Evolutionary conservation across 2,797 vertebrate genomes (phyloP).

Genomic region (Aselliscus stoliczkanus): DNA sequence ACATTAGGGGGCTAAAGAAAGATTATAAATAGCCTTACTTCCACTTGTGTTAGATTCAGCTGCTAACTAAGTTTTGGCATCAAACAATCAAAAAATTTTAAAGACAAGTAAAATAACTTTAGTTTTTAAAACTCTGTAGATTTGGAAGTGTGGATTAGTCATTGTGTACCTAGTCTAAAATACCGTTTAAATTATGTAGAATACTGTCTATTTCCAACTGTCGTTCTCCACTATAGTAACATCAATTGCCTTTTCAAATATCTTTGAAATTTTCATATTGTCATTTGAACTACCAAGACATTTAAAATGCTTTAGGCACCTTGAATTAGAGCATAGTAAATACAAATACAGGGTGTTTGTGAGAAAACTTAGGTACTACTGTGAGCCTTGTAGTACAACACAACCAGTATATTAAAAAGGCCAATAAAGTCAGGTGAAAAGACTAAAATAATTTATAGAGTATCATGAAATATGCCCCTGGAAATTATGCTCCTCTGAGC

Average conservation of each 20-base stretch:
- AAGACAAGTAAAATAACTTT: neutral
- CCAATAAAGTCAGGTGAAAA: conserved; percentile 5
- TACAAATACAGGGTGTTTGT: neutral
- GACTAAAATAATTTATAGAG: conserved; percentile 29
- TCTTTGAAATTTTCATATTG: neutral
- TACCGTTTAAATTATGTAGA: neutral
- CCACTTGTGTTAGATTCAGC: neutral
- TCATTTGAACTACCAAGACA: neutral
- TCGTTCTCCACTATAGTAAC: neutral
- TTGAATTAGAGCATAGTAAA: conserved; percentile 19
- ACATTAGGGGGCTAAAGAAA: neutral
- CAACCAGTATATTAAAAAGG: conserved; percentile 26
- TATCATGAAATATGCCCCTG: neutral
- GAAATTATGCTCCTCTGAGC: conserved; percentile 42
- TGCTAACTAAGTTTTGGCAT: neutral
- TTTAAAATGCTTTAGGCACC: neutral
- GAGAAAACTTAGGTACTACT: neutral
- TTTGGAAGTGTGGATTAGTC: neutral
- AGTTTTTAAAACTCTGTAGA: neutral
- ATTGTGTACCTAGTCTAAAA: neutral
- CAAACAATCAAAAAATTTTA: neutral
- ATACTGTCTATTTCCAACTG: neutral
- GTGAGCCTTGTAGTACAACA: neutral
- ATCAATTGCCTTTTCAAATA: neutral
- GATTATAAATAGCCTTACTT: neutral